Evolutionary conservation across 2,888 invertebrate genomes (phyloP).

Genomic region (Vesta saturnalis): DNA sequence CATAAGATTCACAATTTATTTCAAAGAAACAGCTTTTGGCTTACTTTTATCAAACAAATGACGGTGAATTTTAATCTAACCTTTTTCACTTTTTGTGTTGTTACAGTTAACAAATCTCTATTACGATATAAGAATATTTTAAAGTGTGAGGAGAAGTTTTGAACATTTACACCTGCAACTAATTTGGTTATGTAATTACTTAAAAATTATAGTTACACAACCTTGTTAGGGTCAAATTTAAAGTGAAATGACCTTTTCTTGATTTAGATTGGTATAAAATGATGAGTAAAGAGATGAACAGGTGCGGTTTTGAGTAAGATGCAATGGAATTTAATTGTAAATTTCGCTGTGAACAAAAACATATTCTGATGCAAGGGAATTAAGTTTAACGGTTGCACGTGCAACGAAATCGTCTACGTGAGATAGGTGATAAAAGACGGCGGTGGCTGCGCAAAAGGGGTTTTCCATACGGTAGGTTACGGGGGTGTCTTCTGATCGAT

Average conservation of each 20-base stretch:
- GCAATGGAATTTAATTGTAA: conserved; percentile 19
- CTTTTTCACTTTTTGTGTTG: neutral
- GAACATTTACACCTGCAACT: too few relatives aligned
- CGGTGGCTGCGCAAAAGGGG: conserved; percentile 43
- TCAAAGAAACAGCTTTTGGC: neutral
- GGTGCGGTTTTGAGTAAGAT: conserved; percentile 17
- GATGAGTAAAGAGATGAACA: neutral
- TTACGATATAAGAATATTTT: neutral
- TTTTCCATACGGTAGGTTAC: conserved; percentile 35
- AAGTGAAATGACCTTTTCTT: neutral
- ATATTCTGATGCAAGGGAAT: conserved; percentile 19
- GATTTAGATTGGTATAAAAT: too few relatives aligned
- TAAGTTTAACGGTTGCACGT: conserved; percentile 27
- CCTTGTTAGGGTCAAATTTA: neutral
- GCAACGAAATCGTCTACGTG: conserved; percentile 25
- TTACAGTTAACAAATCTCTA: neutral
- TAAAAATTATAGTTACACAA: too few relatives aligned
- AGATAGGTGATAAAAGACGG: conserved; percentile 34
- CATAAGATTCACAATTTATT: neutral
- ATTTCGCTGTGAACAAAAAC: too few relatives aligned
- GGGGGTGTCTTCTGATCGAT: conserved; percentile 43
- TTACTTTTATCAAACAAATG: neutral
- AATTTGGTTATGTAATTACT: too few relatives aligned
- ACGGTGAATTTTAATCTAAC: neutral
- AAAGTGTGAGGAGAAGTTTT: too few relatives aligned